Evolutionary conservation across 2,888 invertebrate genomes (phyloP).

Genomic region (Barypeithes pellucidus): DNA sequence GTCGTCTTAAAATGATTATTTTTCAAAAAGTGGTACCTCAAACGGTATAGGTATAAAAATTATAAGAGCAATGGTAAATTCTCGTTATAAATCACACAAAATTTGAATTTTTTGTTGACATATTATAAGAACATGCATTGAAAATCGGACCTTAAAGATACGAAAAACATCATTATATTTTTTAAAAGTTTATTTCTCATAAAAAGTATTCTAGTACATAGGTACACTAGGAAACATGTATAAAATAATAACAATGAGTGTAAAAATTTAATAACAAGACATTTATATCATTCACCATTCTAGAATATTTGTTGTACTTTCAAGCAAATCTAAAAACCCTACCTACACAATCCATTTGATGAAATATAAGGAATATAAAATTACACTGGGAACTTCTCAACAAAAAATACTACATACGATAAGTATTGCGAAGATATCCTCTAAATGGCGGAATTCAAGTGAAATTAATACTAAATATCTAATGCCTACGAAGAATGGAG

Average conservation of each 20-base stretch:
- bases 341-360: background rate
- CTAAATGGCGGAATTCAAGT: background rate
- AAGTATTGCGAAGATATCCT: background rate
- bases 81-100: too few relatives aligned
- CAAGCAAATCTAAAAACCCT: background rate
- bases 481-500: background rate
- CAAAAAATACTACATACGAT: background rate
- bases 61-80: too few relatives aligned
- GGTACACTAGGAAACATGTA: slow-evolving; percentile 2
- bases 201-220: background rate
- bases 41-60: too few relatives aligned
- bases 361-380: background rate
- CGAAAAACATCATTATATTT: background rate
- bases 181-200: background rate
- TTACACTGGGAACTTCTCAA: background rate
- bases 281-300: too few relatives aligned
- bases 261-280: background rate
- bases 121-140: too few relatives aligned
- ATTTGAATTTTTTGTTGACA: too few relatives aligned
- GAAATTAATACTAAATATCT: background rate
- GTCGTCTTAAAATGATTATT: too few relatives aligned
- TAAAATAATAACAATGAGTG: background rate
- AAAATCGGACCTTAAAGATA: too few relatives aligned
- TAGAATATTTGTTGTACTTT: background rate
- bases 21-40: too few relatives aligned